Evolutionary conservation across 2,113 vertebrate species (phyloP), one percentile per base, ranked within the genome.

Genomic region (Budorcas taxicolor): DNA sequence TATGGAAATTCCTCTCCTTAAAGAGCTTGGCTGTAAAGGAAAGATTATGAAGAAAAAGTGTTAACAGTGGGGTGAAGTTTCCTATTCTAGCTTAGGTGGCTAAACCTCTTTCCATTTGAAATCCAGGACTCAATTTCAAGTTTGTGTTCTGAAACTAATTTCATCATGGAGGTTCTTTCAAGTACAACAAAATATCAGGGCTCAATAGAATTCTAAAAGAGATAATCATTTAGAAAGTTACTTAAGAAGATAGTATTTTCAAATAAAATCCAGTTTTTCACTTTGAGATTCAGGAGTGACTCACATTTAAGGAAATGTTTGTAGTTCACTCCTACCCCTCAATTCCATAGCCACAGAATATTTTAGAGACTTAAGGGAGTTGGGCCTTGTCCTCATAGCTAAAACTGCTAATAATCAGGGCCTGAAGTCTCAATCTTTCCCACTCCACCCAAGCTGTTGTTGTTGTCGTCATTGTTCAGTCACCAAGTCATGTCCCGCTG

Each of bases 1-100:
- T 82, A 96, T 47, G n/a, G 17, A 97, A 91, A 91, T 91, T 88
- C 15, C 50, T 92, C 50, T 74, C 64, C 64, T 91, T 91, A 33
- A 82, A 91, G 36, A 87, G 17, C 92, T 95, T 83, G 71, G 19
- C 55, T 96, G 90, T 53, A 81, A 82, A 67, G 40, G n/a, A 88
- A 29, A 78, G 21, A 80, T 45, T 78, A 64, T 55, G 64, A 92
- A 87, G 36, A 74, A 92, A 95, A 93, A 43, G 33, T 45, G 33
- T 76, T 88, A 87, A 64, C 82, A 78, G 47, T 45, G 36, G 5
- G 47, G 50, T 76, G 52, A 58, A 19, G 3, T 5, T 82, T 76
- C 47, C 50, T 9, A 64, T 27, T 36, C 82, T 27, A 64, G 57
- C 40, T 86, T 86, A 50, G 47, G 47, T 29, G 64, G 52, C 58